phyloP scores from a whole-genome alignment of 2,888 invertebrate species.

The Polymixis lichenea region DNA sequence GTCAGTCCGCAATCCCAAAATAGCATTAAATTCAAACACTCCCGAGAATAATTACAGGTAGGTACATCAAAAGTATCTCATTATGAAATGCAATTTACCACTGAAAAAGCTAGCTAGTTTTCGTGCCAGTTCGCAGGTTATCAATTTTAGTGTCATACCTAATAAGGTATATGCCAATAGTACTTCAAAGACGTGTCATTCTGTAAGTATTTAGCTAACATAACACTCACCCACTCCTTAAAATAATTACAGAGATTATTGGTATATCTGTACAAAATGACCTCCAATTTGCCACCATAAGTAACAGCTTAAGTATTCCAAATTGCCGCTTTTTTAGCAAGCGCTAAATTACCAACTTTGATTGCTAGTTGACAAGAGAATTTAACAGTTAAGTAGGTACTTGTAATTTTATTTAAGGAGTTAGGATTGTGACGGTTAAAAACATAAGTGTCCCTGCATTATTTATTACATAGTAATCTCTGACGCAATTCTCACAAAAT shows the following conservation, averaged over 20 bases:
- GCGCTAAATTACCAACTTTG: not conserved
- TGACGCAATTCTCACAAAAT: not conserved
- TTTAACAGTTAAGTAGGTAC: not conserved
- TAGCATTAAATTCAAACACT: not conserved
- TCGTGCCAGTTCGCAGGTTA: not conserved
- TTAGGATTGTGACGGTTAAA: not conserved
- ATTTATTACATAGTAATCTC: not conserved
- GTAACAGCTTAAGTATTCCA: conserved; percentile 13
- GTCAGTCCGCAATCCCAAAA: not conserved
- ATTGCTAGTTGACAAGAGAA: not conserved
- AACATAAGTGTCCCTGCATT: not conserved
- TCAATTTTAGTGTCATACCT: not conserved
- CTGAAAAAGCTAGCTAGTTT: not conserved
- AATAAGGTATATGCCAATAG: not conserved
- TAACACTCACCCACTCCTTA: conserved; percentile 12
- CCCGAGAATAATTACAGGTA: not conserved
- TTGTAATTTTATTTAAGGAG: not conserved
- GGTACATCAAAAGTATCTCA: not conserved
- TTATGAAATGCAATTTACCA: conserved; percentile 4
- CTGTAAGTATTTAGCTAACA: not conserved
- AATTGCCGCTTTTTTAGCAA: conserved; percentile 18
- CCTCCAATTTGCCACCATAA: conserved; percentile 11
- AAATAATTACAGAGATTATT: conserved; percentile 20
- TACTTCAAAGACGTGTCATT: not conserved
- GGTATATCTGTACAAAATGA: conserved; percentile 30